Conservation (phyloP, 2,113 vertebrate genomes). For the Psophia crepitans region DNA sequence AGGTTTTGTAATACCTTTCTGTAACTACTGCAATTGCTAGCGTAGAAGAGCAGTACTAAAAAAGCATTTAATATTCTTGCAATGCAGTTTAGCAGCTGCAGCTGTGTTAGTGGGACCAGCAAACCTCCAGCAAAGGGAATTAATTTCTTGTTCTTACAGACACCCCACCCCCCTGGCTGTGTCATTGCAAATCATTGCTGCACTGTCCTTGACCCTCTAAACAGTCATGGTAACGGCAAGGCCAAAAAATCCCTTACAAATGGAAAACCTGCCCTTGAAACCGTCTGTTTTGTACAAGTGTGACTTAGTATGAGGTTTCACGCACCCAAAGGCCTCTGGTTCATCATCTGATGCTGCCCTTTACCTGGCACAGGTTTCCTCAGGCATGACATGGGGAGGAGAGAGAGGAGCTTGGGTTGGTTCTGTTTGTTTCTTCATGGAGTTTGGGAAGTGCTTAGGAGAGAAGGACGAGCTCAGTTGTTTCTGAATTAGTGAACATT, state of each 20-base stretch:
- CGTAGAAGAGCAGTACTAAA: neutral
- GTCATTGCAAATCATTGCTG: neutral
- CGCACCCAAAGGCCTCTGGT: neutral
- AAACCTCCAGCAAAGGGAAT: neutral
- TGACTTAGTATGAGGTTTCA: neutral
- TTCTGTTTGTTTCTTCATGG: neutral
- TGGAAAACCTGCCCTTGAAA: neutral
- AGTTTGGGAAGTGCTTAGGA: neutral
- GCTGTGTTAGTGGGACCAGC: neutral
- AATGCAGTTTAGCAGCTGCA: neutral
- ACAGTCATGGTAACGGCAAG: neutral
- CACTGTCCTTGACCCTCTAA: neutral
- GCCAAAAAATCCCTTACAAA: neutral
- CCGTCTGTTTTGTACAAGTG: neutral
- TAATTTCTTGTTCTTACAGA: neutral
- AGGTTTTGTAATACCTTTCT: neutral
- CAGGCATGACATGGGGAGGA: rapidly evolving
- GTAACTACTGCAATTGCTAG: neutral
- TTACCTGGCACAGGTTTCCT: neutral
- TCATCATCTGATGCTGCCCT: neutral
- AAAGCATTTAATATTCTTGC: neutral
- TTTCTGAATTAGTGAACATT: neutral
- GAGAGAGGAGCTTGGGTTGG: neutral
- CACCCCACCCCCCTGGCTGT: neutral
- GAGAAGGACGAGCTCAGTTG: neutral